These are phyloP conservation scores for Euphysa ruthae DNA, from an alignment of 30 jellyfish, hydroid and myxozoan genomes.

Conservation along the genomic window DNA sequence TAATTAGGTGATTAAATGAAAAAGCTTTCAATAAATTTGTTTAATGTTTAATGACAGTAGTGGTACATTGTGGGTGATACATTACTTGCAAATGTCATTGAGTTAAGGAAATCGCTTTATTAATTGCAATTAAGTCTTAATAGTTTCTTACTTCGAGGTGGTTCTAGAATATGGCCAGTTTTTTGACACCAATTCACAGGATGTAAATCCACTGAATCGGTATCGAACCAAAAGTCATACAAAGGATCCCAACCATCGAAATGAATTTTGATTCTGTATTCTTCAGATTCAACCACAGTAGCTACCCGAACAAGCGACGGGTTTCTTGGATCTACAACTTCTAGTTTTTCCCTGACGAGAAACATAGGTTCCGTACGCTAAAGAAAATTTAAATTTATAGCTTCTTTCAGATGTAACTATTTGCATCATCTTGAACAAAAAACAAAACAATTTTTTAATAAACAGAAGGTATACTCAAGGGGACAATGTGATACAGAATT, in stretches of 20 bases:
- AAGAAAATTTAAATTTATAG: background rate
- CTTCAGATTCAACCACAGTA: constrained; percentile 53
- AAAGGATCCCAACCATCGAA: constrained; percentile 91
- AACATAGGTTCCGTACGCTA: constrained; percentile 57
- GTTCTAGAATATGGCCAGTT: constrained; percentile 82
- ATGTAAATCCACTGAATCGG: constrained; percentile 84
- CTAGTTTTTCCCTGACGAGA: constrained; percentile 68
- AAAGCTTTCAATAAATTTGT: too few relatives aligned
- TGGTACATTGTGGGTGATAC: too few relatives aligned
- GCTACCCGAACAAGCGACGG: constrained; percentile 86
- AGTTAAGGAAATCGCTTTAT: background rate
- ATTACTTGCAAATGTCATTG: background rate
- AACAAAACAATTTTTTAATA: too few relatives aligned
- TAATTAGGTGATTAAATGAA: too few relatives aligned
- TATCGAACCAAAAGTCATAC: constrained; percentile 91
- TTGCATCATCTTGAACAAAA: too few relatives aligned
- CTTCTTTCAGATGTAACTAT: background rate
- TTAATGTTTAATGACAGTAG: too few relatives aligned
- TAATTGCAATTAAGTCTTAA: background rate
- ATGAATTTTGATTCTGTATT: constrained; percentile 68
- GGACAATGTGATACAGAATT: too few relatives aligned
- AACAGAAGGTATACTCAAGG: too few relatives aligned
- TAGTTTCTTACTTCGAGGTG: constrained; percentile 85
- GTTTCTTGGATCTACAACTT: constrained; percentile 96
- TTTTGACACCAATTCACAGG: constrained; percentile 90